Evolutionary conservation across 2,113 vertebrate species (phyloP).

Genomic region (Thunnus thynnus): DNA sequence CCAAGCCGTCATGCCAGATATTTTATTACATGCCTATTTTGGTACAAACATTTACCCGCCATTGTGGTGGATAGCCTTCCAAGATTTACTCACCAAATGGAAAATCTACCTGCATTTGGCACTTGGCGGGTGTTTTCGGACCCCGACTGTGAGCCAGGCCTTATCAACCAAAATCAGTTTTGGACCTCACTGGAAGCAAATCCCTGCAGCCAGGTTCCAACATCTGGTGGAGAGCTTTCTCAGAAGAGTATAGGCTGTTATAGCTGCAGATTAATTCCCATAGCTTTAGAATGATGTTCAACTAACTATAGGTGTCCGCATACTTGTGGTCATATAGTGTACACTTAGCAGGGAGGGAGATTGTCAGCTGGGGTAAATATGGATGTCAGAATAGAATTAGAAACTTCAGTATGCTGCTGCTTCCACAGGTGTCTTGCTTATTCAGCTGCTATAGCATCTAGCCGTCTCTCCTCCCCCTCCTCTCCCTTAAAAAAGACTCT

Average conservation of each 20-base stretch:
- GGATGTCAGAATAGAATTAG: neutral
- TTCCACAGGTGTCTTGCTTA: constrained; percentile 68
- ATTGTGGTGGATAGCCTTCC: too few species aligned
- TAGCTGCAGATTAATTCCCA: neutral
- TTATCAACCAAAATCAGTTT: too few species aligned
- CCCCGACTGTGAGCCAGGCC: too few species aligned
- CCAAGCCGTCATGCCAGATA: too few species aligned
- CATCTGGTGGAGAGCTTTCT: neutral
- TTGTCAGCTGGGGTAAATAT: neutral
- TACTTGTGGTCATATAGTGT: neutral
- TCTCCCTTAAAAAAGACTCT: constrained; percentile 86
- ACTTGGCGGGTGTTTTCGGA: too few species aligned
- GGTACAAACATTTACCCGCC: too few species aligned
- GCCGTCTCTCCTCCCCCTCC: constrained; percentile 73
- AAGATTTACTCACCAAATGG: too few species aligned
- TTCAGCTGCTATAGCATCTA: constrained; percentile 26
- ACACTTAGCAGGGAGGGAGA: neutral
- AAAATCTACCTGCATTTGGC: too few species aligned
- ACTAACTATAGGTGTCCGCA: neutral
- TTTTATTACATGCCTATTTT: too few species aligned
- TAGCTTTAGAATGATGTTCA: neutral
- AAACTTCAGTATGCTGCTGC: constrained; percentile 10
- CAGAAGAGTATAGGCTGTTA: neutral
- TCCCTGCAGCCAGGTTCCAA: too few species aligned
- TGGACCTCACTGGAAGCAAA: too few species aligned